A percentile compares a stretch with the other conserved stretches of the same genome.
These are phyloP conservation scores for Merluccius polli DNA, from an alignment of 2,797 vertebrate species.

Conservation along the genomic window DNA sequence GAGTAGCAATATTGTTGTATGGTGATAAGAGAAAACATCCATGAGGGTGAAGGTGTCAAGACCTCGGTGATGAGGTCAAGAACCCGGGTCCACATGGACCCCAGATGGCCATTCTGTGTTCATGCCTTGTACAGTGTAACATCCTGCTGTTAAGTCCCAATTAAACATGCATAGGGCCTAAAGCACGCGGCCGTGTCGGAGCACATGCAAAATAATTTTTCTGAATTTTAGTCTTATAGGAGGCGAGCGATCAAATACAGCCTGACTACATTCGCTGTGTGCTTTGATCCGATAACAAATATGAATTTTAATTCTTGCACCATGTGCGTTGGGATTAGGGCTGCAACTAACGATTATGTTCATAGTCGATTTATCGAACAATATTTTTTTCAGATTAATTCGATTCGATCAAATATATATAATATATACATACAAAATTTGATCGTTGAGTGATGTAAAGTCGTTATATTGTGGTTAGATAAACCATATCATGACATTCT, in stretches of 20 bases:
- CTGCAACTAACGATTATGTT: no score
- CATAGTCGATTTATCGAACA: no score
- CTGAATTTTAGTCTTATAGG: neutral
- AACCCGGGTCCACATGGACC: no score
- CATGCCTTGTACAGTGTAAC: neutral
- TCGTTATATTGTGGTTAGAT: neutral
- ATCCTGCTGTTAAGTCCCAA: slow-evolving; percentile 6
- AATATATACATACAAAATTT: no score
- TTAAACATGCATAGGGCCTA: neutral
- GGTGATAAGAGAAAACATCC: neutral
- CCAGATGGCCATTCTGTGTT: neutral
- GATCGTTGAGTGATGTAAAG: no score
- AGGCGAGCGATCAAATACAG: neutral
- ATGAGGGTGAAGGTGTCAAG: neutral
- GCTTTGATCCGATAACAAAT: neutral
- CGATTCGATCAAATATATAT: no score
- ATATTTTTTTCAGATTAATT: no score
- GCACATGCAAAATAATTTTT: no score
- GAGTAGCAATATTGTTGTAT: neutral
- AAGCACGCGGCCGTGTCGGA: neutral
- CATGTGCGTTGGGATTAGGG: neutral
- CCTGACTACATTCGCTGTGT: neutral
- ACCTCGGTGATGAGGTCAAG: neutral
- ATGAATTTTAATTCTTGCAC: neutral
- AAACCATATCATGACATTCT: neutral